These are phyloP conservation scores for Actinopyga echinites DNA, from an alignment of 53 echinoderm and acorn worm species.

Conservation along the genomic window DNA sequence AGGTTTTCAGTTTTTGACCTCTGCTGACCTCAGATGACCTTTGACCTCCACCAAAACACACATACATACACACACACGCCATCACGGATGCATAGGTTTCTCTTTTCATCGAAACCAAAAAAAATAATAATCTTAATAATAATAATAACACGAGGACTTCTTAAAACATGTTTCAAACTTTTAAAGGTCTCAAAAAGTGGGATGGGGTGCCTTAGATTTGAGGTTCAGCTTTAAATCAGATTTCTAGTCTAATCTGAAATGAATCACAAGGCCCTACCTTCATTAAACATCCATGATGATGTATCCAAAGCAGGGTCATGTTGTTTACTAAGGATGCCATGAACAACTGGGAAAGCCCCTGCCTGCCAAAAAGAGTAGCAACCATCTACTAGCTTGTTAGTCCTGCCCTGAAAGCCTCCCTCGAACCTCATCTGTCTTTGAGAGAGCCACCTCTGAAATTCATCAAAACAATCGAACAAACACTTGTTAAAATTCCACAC, in stretches of 20 bases:
- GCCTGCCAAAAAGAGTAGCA: conserved; percentile 99
- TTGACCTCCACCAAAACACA: no score
- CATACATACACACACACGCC: neutral
- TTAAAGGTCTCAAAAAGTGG: no score
- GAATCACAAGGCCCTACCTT: conserved; percentile 43
- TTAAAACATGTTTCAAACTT: no score
- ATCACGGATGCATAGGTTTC: neutral
- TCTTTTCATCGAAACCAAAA: no score
- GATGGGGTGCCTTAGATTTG: no score
- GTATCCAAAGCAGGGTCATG: conserved; percentile 70
- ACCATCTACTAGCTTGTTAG: conserved; percentile 96
- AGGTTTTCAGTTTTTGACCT: no score
- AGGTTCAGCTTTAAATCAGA: no score
- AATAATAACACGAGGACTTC: no score
- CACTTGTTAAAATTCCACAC: neutral
- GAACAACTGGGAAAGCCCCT: conserved; percentile 90
- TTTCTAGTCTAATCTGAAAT: no score
- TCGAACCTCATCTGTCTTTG: conserved; percentile 95
- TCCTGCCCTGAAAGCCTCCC: conserved; percentile 94
- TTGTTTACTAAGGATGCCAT: conserved; percentile 79
- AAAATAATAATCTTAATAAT: no score
- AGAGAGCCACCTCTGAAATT: conserved; percentile 80
- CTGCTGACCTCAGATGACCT: no score
- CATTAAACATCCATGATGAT: conserved; percentile 91
- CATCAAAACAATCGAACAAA: neutral